Evolutionary conservation across 1,140 invertebrate genomes (phyloP), one percentile per base, ranked within the genome.

Genomic region (Leptopilina boulardi): DNA sequence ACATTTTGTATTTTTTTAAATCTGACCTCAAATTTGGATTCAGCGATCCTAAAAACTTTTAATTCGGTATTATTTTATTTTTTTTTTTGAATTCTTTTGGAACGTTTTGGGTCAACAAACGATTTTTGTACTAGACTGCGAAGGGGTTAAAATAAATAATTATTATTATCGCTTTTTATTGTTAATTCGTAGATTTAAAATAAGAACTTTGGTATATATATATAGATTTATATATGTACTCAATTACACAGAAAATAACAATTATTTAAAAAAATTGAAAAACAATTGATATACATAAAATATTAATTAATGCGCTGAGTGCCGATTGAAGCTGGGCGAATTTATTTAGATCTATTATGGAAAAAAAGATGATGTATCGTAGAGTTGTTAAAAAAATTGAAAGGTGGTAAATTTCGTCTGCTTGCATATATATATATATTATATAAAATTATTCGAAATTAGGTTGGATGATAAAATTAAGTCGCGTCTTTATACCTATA

Each of bases 251-350:
- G 13, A 21, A 56, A 21, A 56, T 3, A 56, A 19, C 18, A 56
- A 56, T 56, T 19, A 21, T 47, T 73, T 47, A 15, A 72, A 59
- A 51, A 18, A n/a, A n/a, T n/a, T n/a, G n/a, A n/a, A n/a, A 5
- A 51, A 18, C 6, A 51, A 51, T 51, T 51, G n/a, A 51, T 51
- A 47, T 3, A 30, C 5, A 30, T 30, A 30, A 30, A 30, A 44
- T 51, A 72, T 11, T 26, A 34, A 8, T 66, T 15, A n/a, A 66
- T 77, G 13, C 47, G 76, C 77, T 78, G 84, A 83, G 82, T 83
- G 78, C 82, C 77, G 82, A 83, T 83, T 56, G 73, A 78, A 56
- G 78, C 84, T 84, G 78, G n/a, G 75, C 70, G 59, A 66, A 11
- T 66, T 23, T 66, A 66, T 66, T 30, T 30, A 66, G n/a, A 34